Base-by-base conservation (phyloP, 2,797 vertebrate species). In the Petrocephalus schoutedeni region DNA sequence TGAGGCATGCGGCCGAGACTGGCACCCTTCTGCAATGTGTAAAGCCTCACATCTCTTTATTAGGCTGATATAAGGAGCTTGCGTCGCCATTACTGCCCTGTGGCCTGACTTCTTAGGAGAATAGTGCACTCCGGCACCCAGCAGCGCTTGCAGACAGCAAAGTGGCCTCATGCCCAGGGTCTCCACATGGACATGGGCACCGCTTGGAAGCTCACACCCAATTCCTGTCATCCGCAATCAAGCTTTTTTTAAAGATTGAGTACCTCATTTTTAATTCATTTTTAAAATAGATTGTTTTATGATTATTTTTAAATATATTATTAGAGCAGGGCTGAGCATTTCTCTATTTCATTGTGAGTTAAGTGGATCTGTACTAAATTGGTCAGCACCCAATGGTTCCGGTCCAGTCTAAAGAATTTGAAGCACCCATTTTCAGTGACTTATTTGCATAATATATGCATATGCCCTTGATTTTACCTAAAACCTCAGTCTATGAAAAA, bases 361-460 rank as follows among this genome's bases (percentile, higher is more conserved):
- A 74, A 74, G 67, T 28, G 4, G 32, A 74, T 12, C 28, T 14
- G 2, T 32, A 41, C 28, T 74, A 32, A 36, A 74, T 41, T 74
- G 28, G 9, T 23, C 61, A 74, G 32, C 32, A 74, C 36, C 67
- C 67, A 74, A 32, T 74, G 67, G 32, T 74, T 19, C 32, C 67
- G 41, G 32, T 74, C 67, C 32, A 74, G 32, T 41, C 67, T 74
- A 41, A 41, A 41, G 67, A 74, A 28, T 74, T 36, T 74, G 32
- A 74, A 41, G 32, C 32, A 41, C 36, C 5, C 32, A 41, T 74
- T 74, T 74, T 41, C 12, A 41, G 2, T 74, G 5, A 74, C 67
- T 74, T 41, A 74, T 74, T 74, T 74, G 67, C 67, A 74, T 74
- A 74, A 74, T 74, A 36, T 74, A 74, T 74, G 67, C 67, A 74